Evolutionary conservation across 1,140 invertebrate species (phyloP).

Genomic region (Diachasma alloeum): DNA sequence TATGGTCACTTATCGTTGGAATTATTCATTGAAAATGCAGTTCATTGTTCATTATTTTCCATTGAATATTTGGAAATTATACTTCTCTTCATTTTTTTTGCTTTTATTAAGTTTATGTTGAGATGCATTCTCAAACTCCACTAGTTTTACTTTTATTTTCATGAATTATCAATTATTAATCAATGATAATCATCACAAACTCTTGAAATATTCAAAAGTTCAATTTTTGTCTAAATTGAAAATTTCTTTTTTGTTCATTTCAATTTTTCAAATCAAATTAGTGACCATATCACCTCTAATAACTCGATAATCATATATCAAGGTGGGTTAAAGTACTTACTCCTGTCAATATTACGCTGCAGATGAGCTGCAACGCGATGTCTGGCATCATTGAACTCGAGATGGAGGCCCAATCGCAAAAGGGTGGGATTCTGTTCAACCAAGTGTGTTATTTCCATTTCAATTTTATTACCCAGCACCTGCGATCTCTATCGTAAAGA

Average conservation of each 20-base stretch:
- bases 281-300: background rate
- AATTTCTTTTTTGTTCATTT: too few species aligned
- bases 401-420: slow-evolving; percentile 89
- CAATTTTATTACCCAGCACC: slow-evolving; percentile 95
- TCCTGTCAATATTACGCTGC: slow-evolving; percentile 96
- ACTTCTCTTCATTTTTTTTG: too few species aligned
- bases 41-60: background rate
- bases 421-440: slow-evolving; percentile 93
- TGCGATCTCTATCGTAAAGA: slow-evolving; percentile 79
- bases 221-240: too few species aligned
- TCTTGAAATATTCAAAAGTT: too few species aligned
- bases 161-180: too few species aligned
- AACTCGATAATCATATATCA: background rate
- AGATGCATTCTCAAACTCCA: too few species aligned
- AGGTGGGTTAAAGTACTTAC: slow-evolving; percentile 71
- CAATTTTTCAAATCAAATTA: too few species aligned
- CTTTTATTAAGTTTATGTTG: too few species aligned
- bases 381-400: slow-evolving; percentile 95
- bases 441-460: slow-evolving; percentile 95
- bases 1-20: too few species aligned
- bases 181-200: too few species aligned
- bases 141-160: too few species aligned
- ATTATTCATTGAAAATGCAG: too few species aligned
- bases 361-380: slow-evolving; percentile 91
- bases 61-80: background rate